Conservation (phyloP, 2,797 vertebrate species). For the Paedocypris micromegethes region DNA sequence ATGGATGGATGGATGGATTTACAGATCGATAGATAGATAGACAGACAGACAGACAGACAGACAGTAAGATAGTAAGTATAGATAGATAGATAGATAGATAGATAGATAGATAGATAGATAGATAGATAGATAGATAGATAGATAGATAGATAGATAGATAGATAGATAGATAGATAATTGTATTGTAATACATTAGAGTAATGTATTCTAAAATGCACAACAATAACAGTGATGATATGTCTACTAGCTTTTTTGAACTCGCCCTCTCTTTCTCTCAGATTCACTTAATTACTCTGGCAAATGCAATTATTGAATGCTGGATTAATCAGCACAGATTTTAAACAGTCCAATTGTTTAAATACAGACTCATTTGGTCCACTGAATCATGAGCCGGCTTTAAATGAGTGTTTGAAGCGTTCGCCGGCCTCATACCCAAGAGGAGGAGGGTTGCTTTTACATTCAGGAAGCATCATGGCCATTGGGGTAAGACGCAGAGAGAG, state of each 20-base stretch:
- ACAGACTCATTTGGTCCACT: slow-evolving; percentile 26
- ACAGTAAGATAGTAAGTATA: too few relatives aligned
- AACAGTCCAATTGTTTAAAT: slow-evolving; percentile 35
- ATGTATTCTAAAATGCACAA: too few relatives aligned
- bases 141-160: too few relatives aligned
- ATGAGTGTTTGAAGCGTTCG: background rate
- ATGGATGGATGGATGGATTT: too few relatives aligned
- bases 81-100: too few relatives aligned
- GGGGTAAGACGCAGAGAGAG: slow-evolving; percentile 12
- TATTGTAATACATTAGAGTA: too few relatives aligned
- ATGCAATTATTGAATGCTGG: slow-evolving; percentile 32
- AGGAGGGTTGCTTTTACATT: slow-evolving; percentile 17
- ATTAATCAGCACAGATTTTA: slow-evolving; percentile 30
- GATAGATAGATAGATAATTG: too few relatives aligned
- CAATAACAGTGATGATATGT: too few relatives aligned
- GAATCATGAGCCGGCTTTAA: background rate
- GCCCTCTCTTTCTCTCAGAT: slow-evolving; percentile 10
- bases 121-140: too few relatives aligned
- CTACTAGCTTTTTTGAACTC: slow-evolving; percentile 1
- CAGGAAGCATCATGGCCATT: slow-evolving; percentile 14
- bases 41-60: too few relatives aligned
- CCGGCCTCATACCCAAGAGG: background rate
- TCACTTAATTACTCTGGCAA: slow-evolving; percentile 20
- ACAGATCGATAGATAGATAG: too few relatives aligned
- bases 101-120: too few relatives aligned